Conservation (phyloP, 2,888 invertebrate genomes). For the Scaptomyza parva region DNA sequence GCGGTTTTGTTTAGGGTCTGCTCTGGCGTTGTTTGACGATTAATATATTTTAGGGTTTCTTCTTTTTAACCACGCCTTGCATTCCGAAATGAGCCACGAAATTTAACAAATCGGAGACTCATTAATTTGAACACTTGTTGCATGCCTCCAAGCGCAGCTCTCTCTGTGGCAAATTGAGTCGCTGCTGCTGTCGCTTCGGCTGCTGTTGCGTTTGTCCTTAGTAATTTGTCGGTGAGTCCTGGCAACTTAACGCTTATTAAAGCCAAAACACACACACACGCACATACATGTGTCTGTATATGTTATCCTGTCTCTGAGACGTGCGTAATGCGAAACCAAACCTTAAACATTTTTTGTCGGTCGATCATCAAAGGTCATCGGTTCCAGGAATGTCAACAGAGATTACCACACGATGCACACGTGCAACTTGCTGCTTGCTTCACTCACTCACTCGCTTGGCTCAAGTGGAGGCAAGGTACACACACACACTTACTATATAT, state of each 20-base stretch:
- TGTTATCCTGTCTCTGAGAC: constrained; percentile 9
- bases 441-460: too few species aligned
- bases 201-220: constrained; percentile 36
- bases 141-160: constrained; percentile 33
- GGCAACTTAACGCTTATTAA: constrained; percentile 78
- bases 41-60: constrained; percentile 50
- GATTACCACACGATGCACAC: constrained; percentile 82
- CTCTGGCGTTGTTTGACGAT: constrained; percentile 66
- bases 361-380: constrained; percentile 72
- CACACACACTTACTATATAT: not conserved
- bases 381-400: constrained; percentile 83
- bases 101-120: constrained; percentile 78
- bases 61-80: constrained; percentile 58
- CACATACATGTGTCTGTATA: constrained; percentile 1
- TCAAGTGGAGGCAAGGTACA: constrained; percentile 60
- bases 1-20: constrained; percentile 51
- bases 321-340: constrained; percentile 75
- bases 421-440: constrained; percentile 69
- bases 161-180: constrained; percentile 72
- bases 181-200: constrained; percentile 28
- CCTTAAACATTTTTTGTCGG: constrained; percentile 51
- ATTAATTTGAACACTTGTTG: constrained; percentile 79
- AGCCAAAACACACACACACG: constrained; percentile 40
- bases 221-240: constrained; percentile 59
- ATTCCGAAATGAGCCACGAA: constrained; percentile 73